Conservation (phyloP, 2,797 vertebrate species). For the Emydoidea blandingii region DNA sequence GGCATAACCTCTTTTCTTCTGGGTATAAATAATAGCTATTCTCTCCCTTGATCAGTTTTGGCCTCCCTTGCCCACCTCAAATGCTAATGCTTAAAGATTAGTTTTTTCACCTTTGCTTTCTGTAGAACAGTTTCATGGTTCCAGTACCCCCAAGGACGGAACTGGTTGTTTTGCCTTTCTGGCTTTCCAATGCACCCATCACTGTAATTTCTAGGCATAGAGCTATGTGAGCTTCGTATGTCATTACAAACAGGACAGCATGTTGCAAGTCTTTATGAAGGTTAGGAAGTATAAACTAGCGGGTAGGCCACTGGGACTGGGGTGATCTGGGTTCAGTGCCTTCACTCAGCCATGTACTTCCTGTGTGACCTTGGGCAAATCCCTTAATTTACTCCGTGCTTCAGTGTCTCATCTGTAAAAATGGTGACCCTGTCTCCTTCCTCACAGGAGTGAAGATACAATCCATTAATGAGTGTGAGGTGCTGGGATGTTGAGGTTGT, state of each 20-base stretch:
- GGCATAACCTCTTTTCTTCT: neutral
- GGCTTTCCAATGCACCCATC: neutral
- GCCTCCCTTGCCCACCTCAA: too few species aligned
- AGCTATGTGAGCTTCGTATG: neutral
- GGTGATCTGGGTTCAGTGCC: neutral
- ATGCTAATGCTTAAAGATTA: neutral
- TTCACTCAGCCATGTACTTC: neutral
- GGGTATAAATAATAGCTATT: neutral
- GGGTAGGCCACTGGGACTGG: neutral
- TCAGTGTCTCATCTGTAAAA: neutral
- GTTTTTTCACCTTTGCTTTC: neutral
- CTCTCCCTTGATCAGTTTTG: neutral
- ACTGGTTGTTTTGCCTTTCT: neutral
- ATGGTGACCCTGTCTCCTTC: conserved; percentile 21
- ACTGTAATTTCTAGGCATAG: neutral
- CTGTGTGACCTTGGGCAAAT: neutral
- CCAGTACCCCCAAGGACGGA: neutral
- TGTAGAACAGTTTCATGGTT: neutral
- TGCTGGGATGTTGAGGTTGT: neutral
- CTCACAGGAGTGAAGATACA: conserved; percentile 44
- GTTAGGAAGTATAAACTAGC: neutral
- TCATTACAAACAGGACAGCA: neutral
- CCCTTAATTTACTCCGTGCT: neutral
- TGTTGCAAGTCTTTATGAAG: neutral
- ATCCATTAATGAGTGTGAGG: conserved; percentile 8